Evolutionary conservation across 2,797 vertebrate species (phyloP), one percentile per base, ranked within the genome.

Genomic region (Triplophysa yarkandensis): DNA sequence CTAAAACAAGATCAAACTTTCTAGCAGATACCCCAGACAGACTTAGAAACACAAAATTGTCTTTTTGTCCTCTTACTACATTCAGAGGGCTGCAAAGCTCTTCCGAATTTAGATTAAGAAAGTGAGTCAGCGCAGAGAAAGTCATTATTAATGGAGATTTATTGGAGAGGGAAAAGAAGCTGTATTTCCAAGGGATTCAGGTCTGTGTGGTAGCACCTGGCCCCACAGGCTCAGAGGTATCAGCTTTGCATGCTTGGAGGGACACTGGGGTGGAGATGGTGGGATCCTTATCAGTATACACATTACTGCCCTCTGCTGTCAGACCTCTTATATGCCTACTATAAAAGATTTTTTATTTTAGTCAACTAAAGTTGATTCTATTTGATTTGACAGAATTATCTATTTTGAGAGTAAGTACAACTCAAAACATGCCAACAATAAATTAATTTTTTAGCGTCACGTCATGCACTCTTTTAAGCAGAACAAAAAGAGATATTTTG

Each of bases 121-220:
- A 77, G 60, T 64, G 74, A 64, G 72, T 74, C 64, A 74, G 63
- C 72, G 19, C 30, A 19, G 52, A 27, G n/a, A 60, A 74, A 67
- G 64, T 60, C 72, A 67, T 60, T 67, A 74, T 74, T 67, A 74
- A 67, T 67, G 63, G 54, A 58, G 72, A 74, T 74, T 48, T 60
- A 74, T 68, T 60, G 63, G 52, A 39, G 55, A 60, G 54, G 14
- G 72, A 67, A 67, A 67, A 48, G 72, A 67, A 60, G 55, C 67
- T 21, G 63, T 67, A 67, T 43, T 55, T 95, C 93, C 88, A 94
- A 94, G 69, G 93, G 87, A 83, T 95, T 98, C 95, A 95, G 98
- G 71, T 95, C 95, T 0, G 96, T 97, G 84, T 93, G 90, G 86
- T 94, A 96, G 95, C 96, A 98, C 75, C 93, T 94, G 2, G 93